Evolutionary conservation across 2,113 vertebrate species (phyloP), one percentile per base, ranked within the genome.

Genomic region (Lampris megalopsis): DNA sequence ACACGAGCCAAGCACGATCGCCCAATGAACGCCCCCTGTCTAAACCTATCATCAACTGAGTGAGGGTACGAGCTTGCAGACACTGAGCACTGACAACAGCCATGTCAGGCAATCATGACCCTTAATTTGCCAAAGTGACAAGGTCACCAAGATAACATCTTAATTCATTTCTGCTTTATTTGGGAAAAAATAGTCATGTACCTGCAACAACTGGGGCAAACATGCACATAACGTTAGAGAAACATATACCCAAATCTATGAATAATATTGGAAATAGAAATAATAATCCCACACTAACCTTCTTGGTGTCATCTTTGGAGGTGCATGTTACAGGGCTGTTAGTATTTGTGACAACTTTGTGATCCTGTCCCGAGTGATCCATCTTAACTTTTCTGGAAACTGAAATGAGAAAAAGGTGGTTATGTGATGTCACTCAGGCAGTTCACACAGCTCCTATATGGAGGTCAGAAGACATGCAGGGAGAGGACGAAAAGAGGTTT

Each of bases 241-340:
- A n/a, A n/a, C 10, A 53, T 11, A n/a, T 53, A 13, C 10, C 2
- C 49, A 10, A 11, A 13, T 10, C 50, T 11, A 53, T 53, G 13
- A 53, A 53, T 13, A 53, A 13, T 13, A 11, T 13, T 53, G 50
- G 1, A 45, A 52, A 52, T n/a, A n/a, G 5, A n/a, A 54, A 54
- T 3, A n/a, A 5, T 4, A 1, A 9, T 7, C 2, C 13, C 13
- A 36, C 38, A 88, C 90, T 72, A 61, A 92, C 90, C 90, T 90
- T 81, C 75, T 1, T 47, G 38, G 82, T 9, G 37, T 38, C 77
- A 36, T 73, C 73, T 6, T 4, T 9, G 6, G 52, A 43, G 3
- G 76, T 5, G 1, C 40, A 68, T 10, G 6, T 9, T 8, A 38
- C 65, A 64, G 63, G 58, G 43, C 71, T 13, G 41, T 77, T 73